Evolutionary conservation across 2,888 invertebrate species (phyloP), one percentile per base, ranked within the genome.

Genomic region (Trichogramma dendrolimi): DNA sequence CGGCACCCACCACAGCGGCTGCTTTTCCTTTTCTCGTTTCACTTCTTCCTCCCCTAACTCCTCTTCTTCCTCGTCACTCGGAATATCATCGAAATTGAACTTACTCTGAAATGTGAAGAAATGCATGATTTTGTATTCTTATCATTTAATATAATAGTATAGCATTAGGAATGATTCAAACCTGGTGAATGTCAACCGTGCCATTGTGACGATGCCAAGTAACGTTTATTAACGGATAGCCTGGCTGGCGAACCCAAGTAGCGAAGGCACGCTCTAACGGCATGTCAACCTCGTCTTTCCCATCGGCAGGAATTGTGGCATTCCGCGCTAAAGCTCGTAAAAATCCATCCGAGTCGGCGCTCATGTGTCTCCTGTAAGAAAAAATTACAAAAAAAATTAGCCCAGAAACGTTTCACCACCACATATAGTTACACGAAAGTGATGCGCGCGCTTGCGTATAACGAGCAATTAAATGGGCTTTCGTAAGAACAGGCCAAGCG

Each of bases 221-320:
- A n/a, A 77, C 70, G 7, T 69, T 75, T n/a, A 78, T 62, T 5
- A 77, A 56, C 4, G 78, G 78, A 69, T 75, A 78, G 44, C 78
- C 78, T 44, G 69, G 67, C 54, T 72, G 70, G n/a, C 56, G 57
- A 6, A 69, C 72, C 76, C 77, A 78, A 7, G 70, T 67, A 42
- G 68, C 60, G 58, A 77, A 69, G 6, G 70, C 66, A n/a, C 71
- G 67, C 41, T 67, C 63, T 54, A 75, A 63, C 27, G 69, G 68
- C 40, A 67, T 56, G 6, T 62, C 70, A 4, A 64, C 52, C 4
- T 68, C 68, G 14, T 56, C 58, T 11, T 53, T 46, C 14, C 27
- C 11, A 6, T 48, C 27, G 48, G 11, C 11, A 48, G 14, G 48
- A 4, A 14, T 48, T 11, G 56, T 63, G 50, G 40, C 27, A 10